Conservation (phyloP, 2,113 vertebrate species). For the Misgurnus mizolepis region DNA sequence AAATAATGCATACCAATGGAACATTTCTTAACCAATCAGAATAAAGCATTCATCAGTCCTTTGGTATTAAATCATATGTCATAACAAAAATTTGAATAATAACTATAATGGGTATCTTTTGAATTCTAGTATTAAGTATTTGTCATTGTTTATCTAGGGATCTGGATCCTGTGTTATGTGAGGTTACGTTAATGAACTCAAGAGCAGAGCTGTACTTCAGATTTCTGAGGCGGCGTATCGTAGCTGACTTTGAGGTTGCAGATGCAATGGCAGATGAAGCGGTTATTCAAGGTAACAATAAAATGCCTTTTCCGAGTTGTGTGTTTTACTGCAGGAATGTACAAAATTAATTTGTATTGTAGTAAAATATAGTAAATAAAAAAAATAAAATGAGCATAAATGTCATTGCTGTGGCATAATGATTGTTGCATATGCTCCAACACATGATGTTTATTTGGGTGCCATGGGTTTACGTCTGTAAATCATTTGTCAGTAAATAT, state of each 20-base stretch:
- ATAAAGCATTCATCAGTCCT: too few species aligned
- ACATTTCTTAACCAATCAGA: too few species aligned
- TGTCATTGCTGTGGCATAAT: not conserved
- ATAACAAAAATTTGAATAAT: not conserved
- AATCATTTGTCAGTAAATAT: too few species aligned
- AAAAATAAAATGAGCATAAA: not conserved
- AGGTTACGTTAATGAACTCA: conserved; percentile 97
- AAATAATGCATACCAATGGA: too few species aligned
- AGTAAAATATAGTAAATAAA: not conserved
- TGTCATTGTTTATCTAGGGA: conserved; percentile 74
- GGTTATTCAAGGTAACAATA: conserved; percentile 83
- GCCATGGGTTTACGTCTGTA: too few species aligned
- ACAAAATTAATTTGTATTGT: too few species aligned
- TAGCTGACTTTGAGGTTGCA: conserved; percentile 91
- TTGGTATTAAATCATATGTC: not conserved
- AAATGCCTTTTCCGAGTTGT: not conserved
- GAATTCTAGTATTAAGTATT: not conserved
- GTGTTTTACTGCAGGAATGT: not conserved
- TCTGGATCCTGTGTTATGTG: conserved; percentile 89
- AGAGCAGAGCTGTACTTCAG: conserved; percentile 93
- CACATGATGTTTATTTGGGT: not conserved
- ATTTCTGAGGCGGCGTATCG: conserved; percentile 88
- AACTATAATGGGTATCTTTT: not conserved
- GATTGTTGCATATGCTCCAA: not conserved
- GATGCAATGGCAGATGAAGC: conserved; percentile 84